Evolutionary conservation across 2,797 vertebrate genomes (phyloP).

Genomic region (Acipenser oxyrinchus): DNA sequence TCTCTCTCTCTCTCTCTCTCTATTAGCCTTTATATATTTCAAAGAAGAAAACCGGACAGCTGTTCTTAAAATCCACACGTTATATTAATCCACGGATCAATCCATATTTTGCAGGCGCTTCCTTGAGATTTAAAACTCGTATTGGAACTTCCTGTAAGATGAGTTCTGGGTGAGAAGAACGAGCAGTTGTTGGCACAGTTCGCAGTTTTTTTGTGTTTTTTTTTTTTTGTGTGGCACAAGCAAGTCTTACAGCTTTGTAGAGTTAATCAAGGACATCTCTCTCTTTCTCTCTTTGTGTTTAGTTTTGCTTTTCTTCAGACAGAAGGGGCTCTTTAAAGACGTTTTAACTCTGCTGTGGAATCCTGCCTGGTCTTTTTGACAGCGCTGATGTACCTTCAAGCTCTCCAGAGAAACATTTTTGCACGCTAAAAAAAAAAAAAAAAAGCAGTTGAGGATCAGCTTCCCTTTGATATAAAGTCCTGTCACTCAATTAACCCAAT

Average conservation of each 20-base stretch:
- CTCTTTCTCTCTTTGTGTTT: no score
- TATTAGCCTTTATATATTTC: no score
- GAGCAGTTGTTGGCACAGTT: no score
- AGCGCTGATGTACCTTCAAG: constrained; percentile 24
- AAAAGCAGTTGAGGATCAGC: constrained; percentile 27
- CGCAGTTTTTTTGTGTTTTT: no score
- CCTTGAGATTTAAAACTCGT: constrained; percentile 7
- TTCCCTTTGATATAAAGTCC: constrained; percentile 31
- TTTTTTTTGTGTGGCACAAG: no score
- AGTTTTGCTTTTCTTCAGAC: not conserved
- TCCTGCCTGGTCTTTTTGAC: constrained; percentile 12
- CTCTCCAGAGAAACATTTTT: constrained; percentile 27
- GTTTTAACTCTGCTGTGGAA: not conserved
- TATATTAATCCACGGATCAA: constrained; percentile 30
- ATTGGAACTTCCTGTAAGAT: no score
- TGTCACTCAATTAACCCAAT: constrained; percentile 39
- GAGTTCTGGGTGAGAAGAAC: no score
- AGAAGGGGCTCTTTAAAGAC: not conserved
- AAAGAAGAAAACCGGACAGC: not conserved
- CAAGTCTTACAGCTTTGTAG: no score
- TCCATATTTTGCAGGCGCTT: constrained; percentile 39
- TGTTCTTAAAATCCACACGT: constrained; percentile 21
- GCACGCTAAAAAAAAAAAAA: constrained; percentile 31
- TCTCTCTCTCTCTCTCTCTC: no score
- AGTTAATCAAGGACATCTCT: no score